Base-by-base conservation (phyloP, 2,888 invertebrate species). In the Watsonalla cultraria region DNA sequence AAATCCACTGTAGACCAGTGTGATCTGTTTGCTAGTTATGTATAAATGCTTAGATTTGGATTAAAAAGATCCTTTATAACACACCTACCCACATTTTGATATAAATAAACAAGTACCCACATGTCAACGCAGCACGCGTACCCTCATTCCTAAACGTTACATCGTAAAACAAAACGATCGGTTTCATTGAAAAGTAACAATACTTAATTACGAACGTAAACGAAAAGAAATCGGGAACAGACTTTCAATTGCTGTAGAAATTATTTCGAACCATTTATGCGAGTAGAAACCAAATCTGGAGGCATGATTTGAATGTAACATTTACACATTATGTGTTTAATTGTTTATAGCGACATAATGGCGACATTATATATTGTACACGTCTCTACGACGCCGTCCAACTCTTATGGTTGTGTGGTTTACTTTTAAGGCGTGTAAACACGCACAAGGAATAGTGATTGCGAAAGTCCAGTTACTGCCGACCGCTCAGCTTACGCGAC, bases 381-480 rank as follows among this genome's bases (percentile, higher is more conserved):
- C 75, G 80, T 80, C 79, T 68, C 60, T 65, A 69, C 66, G 65
- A 58, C 70, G 69, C 66, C 70, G 74, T 69, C 59, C 62, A 64
- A 63, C 76, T 69, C 64, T 68, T 84, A 84, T 74, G 84, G 84
- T 68, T 70, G 65, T 71, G 72, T 72, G 73, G 70, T 76, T 77
- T 73, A 82, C 87, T 75, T 82, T 80, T 84, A 87, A 78, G 87
- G 89, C 76, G 77, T 69, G 76, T 72, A 74, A 75, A 76, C 78
- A 89, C 89, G 86, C 84, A 70, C 74, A 78, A 70, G 78, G 90
- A 88, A 89, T 90, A 83, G 78, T 75, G 82, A 90, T 89, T 89
- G 80, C 83, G 80, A 88, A 87, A 90, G 90, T 90, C 88, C 90
- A 80, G 90, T 90, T 89, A 89, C 70, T 74, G 78, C 74, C 67